Evolutionary conservation across 2,113 vertebrate genomes (phyloP).

Genomic region (Psophia crepitans): DNA sequence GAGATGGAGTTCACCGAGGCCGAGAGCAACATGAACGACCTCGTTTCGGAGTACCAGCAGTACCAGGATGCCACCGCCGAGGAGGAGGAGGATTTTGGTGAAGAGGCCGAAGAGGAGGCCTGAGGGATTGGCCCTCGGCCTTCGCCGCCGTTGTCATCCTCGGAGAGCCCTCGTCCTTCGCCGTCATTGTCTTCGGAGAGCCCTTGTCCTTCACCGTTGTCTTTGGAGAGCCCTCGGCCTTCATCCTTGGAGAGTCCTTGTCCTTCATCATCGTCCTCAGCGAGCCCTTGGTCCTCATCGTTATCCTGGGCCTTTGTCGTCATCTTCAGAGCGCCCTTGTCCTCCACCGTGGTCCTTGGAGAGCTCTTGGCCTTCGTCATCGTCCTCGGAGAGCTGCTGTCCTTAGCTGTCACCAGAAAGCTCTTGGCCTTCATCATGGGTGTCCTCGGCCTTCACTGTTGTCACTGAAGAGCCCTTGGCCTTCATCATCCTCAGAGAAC

Average conservation of each 20-base stretch:
- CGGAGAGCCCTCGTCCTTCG: neutral
- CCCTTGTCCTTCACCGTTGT: neutral
- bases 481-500: neutral
- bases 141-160: neutral
- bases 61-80: slow-evolving; percentile 83
- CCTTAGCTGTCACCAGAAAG: neutral
- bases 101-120: slow-evolving; percentile 81
- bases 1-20: slow-evolving; percentile 84
- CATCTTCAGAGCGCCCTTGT: accelerated
- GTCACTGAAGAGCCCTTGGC: neutral
- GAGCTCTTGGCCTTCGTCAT: neutral
- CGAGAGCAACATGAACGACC: slow-evolving; percentile 77
- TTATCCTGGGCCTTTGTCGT: neutral
- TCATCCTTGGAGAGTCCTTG: neutral
- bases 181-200: too few species aligned
- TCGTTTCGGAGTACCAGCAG: slow-evolving; percentile 82
- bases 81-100: slow-evolving; percentile 86
- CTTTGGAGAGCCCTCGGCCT: neutral
- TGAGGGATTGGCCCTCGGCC: neutral
- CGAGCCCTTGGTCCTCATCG: neutral
- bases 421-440: neutral
- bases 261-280: neutral
- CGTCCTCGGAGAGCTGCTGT: neutral
- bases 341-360: neutral
- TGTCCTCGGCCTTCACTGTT: neutral